A percentile compares a stretch with the other conserved stretches of the same genome.
phyloP scores from a whole-genome alignment of 2,888 invertebrate genomes.

The Oegoconia quadripuncta region DNA sequence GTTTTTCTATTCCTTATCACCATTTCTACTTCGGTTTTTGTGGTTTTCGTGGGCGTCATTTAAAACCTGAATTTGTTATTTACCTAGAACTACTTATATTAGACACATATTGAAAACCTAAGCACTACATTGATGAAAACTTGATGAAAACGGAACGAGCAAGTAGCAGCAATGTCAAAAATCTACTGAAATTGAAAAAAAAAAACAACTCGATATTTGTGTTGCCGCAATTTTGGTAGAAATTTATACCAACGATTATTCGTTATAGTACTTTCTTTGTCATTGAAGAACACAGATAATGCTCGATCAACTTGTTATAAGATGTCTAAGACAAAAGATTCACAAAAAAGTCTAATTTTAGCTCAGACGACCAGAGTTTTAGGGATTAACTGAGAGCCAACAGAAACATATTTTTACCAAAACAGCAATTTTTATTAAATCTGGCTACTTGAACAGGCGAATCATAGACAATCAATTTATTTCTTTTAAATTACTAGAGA shows the following conservation, averaged over 20 bases:
- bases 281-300: too few relatives aligned
- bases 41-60: slow-evolving; percentile 87
- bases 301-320: too few relatives aligned
- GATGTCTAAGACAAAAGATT: too few relatives aligned
- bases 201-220: slow-evolving; percentile 68
- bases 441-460: too few relatives aligned
- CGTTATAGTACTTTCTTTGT: too few relatives aligned
- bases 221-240: slow-evolving; percentile 26
- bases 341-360: too few relatives aligned
- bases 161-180: slow-evolving; percentile 70
- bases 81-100: slow-evolving; percentile 65
- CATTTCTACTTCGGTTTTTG: slow-evolving; percentile 92
- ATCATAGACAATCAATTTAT: too few relatives aligned
- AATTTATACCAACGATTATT: background rate
- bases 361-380: too few relatives aligned
- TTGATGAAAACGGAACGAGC: slow-evolving; percentile 46
- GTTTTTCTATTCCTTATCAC: slow-evolving; percentile 92
- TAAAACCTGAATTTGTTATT: slow-evolving; percentile 57
- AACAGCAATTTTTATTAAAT: too few relatives aligned
- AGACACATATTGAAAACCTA: slow-evolving; percentile 65
- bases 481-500: too few relatives aligned
- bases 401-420: too few relatives aligned
- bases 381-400: too few relatives aligned
- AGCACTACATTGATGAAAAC: slow-evolving; percentile 66
- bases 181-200: slow-evolving; percentile 69